Percentiles rank a stretch among this genome's conserved stretches.
These are phyloP conservation scores for Amphiprion percula DNA, from an alignment of 2,113 vertebrate genomes.

Conservation along the genomic window DNA sequence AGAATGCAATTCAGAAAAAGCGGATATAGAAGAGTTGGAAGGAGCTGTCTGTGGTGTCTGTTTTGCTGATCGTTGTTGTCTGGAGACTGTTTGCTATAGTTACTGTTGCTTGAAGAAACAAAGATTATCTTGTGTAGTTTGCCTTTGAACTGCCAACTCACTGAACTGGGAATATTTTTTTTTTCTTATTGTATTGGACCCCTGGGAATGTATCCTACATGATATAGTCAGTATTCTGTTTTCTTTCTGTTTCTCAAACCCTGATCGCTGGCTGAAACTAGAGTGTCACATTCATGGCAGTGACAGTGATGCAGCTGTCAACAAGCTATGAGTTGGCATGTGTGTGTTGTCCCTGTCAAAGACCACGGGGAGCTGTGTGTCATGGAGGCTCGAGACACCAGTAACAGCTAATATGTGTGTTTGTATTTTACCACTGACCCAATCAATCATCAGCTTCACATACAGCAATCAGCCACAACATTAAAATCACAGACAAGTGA, in stretches of 20 bases:
- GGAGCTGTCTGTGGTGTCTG: constrained; percentile 2
- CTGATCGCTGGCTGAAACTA: not conserved
- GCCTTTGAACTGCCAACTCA: constrained; percentile 13
- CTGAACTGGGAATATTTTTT: not conserved
- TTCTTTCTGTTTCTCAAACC: not conserved
- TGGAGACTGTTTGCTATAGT: not conserved
- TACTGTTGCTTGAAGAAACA: constrained; percentile 27
- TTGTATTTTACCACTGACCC: too few species aligned
- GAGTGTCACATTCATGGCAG: not conserved
- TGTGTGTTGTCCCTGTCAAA: not conserved
- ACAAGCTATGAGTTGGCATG: not conserved
- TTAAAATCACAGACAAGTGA: not conserved
- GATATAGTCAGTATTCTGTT: not conserved
- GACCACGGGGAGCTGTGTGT: too few species aligned
- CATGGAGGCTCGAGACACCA: too few species aligned
- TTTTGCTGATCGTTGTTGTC: not conserved
- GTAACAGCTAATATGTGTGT: too few species aligned
- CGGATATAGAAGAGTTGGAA: not conserved
- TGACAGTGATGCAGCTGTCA: constrained; percentile 27
- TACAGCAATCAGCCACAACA: not conserved
- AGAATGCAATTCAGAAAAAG: not conserved
- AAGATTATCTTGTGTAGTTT: constrained; percentile 10
- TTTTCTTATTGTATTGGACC: not conserved
- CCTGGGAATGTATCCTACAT: not conserved
- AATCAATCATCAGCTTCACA: not conserved